Conservation (phyloP, 2,888 invertebrate genomes). For the Neelides folsomi region DNA sequence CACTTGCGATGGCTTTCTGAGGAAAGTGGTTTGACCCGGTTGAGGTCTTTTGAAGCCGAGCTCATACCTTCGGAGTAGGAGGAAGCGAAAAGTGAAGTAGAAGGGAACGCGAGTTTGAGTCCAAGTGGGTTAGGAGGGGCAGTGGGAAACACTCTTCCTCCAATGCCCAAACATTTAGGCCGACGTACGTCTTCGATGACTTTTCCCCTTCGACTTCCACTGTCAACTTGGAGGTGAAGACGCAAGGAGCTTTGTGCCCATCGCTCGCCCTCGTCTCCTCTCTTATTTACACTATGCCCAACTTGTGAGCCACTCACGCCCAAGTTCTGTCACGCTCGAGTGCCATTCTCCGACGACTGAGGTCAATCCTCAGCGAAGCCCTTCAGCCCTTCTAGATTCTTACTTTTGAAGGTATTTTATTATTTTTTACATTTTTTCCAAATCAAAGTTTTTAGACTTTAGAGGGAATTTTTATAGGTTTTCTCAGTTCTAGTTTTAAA, state of each 20-base stretch:
- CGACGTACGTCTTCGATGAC: constrained; percentile 15
- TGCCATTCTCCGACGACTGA: too few species aligned
- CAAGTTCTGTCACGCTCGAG: too few species aligned
- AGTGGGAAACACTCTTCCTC: constrained; percentile 6
- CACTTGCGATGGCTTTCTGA: constrained; percentile 3
- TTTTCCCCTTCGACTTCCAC: constrained; percentile 11
- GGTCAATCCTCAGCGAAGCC: too few species aligned
- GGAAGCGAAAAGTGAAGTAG: not conserved
- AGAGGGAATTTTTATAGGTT: too few species aligned
- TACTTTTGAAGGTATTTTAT: too few species aligned
- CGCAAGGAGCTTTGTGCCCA: constrained; percentile 8
- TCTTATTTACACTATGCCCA: too few species aligned
- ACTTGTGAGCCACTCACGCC: too few species aligned
- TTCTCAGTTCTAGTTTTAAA: too few species aligned
- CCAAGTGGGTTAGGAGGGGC: constrained; percentile 16
- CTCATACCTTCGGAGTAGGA: constrained; percentile 5
- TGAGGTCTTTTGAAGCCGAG: constrained; percentile 13
- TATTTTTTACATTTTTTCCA: too few species aligned
- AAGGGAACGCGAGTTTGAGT: not conserved
- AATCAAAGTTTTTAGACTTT: too few species aligned
- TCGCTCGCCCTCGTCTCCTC: constrained; percentile 8
- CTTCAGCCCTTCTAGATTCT: too few species aligned
- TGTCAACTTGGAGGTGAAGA: constrained; percentile 7
- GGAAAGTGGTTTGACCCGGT: constrained; percentile 31
- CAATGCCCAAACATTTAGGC: constrained; percentile 7